Percentiles rank a stretch among this genome's conserved stretches.
Evolutionary conservation across 2,888 invertebrate genomes (phyloP).

Genomic region (Rhaphigaster nebulosa): DNA sequence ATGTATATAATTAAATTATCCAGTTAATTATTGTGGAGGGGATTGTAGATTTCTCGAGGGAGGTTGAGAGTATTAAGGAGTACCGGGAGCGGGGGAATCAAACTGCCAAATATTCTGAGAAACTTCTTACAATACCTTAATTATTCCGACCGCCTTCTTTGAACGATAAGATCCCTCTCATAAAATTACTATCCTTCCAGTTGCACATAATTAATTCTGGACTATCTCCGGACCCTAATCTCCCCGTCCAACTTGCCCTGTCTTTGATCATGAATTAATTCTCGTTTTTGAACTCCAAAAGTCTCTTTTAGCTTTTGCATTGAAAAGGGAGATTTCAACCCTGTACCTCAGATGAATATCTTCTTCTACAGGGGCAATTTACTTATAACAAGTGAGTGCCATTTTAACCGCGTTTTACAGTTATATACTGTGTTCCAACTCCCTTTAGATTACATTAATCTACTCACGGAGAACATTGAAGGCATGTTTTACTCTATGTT

Average conservation of each 20-base stretch:
- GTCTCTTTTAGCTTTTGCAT: constrained; percentile 43
- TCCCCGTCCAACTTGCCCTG: not conserved
- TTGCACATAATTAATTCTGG: constrained; percentile 51
- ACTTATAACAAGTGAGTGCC: not conserved
- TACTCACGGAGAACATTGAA: not conserved
- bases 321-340: constrained; percentile 5
- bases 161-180: constrained; percentile 45
- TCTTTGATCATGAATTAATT: constrained; percentile 52
- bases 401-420: not conserved
- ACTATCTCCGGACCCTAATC: constrained; percentile 31
- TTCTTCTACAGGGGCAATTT: not conserved
- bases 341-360: constrained; percentile 30
- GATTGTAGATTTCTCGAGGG: not conserved
- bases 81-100: not conserved
- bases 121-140: constrained; percentile 46
- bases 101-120: constrained; percentile 39
- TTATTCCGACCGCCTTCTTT: constrained; percentile 26
- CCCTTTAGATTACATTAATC: not conserved
- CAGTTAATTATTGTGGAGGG: not conserved
- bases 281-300: constrained; percentile 39
- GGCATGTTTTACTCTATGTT: not conserved
- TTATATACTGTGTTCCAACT: not conserved
- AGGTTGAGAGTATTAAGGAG: not conserved
- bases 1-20: not conserved
- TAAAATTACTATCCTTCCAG: constrained; percentile 48